Evolutionary conservation across 2,888 invertebrate genomes (phyloP).

Genomic region (Invenusta paracnida): DNA sequence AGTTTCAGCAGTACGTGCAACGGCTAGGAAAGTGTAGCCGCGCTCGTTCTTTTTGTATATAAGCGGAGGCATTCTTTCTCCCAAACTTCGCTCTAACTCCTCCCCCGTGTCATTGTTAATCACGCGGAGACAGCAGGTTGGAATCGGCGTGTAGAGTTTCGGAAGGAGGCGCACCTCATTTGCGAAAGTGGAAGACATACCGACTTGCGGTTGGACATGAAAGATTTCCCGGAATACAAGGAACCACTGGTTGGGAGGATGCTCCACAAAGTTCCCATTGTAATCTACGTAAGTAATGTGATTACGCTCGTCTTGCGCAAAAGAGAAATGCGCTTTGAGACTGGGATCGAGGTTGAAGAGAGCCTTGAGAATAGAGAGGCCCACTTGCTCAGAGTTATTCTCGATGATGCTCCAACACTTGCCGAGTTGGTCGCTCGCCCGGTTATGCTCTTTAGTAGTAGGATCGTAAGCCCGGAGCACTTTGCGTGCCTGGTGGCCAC

Average conservation of each 20-base stretch:
- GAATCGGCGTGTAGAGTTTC: conserved; percentile 44
- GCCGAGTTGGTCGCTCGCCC: conserved; percentile 53
- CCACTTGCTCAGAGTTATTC: conserved; percentile 53
- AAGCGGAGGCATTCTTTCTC: conserved; percentile 58
- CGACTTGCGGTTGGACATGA: conserved; percentile 43
- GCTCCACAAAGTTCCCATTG: conserved; percentile 56
- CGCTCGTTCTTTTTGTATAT: conserved; percentile 52
- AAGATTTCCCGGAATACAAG: conserved; percentile 53
- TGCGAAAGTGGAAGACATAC: conserved; percentile 53
- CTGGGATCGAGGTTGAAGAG: conserved; percentile 20
- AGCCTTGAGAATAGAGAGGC: conserved; percentile 55
- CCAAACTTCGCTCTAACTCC: conserved; percentile 58
- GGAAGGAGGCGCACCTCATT: conserved; percentile 50
- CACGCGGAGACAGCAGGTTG: conserved; percentile 57
- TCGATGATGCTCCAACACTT: conserved; percentile 56
- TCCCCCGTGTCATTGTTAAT: conserved; percentile 60
- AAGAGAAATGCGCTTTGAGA: conserved; percentile 44
- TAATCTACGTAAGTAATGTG: conserved; percentile 59
- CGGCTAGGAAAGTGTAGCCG: conserved; percentile 31
- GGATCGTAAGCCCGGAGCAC: conserved; percentile 52
- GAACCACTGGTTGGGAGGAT: conserved; percentile 58
- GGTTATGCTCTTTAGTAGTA: conserved; percentile 54
- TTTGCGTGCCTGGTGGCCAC: conserved; percentile 55
- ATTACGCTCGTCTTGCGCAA: conserved; percentile 60
- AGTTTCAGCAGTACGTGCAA: conserved; percentile 41